These are phyloP conservation scores for Tyrophagus putrescentiae DNA, from an alignment of 1,140 invertebrate species.

Conservation along the genomic window DNA sequence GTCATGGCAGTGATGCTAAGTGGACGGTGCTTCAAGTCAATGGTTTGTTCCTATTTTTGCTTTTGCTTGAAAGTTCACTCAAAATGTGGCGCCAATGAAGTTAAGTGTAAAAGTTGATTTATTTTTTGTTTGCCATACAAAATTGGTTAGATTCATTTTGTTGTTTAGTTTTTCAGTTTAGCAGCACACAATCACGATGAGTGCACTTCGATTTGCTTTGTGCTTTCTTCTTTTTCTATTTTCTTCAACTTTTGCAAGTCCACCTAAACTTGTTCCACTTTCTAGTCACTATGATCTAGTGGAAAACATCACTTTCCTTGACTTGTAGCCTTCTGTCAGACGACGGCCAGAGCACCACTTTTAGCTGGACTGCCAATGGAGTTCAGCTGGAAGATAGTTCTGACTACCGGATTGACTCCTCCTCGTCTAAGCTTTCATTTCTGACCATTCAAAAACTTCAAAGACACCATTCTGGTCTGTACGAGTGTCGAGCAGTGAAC, in stretches of 20 bases:
- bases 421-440: not conserved
- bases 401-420: too few species aligned
- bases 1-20: conserved; percentile 58
- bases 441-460: not conserved
- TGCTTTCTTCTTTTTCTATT: not conserved
- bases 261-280: conserved; percentile 7
- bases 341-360: not conserved
- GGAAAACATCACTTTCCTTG: not conserved
- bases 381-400: conserved; percentile 5
- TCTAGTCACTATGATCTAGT: not conserved
- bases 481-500: conserved; percentile 40
- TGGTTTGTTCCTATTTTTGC: not conserved
- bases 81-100: too few species aligned
- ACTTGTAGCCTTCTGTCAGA: not conserved
- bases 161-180: not conserved
- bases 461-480: conserved; percentile 17
- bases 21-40: too few species aligned
- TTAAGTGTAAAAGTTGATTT: too few species aligned
- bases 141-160: too few species aligned
- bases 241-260: too few species aligned
- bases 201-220: not conserved
- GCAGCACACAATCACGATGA: too few species aligned
- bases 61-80: not conserved
- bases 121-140: not conserved
- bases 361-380: not conserved